Percentiles rank a stretch among this genome's conserved stretches.
Evolutionary conservation across 1,140 invertebrate species (phyloP).

Genomic region (Prorops nasuta): DNA sequence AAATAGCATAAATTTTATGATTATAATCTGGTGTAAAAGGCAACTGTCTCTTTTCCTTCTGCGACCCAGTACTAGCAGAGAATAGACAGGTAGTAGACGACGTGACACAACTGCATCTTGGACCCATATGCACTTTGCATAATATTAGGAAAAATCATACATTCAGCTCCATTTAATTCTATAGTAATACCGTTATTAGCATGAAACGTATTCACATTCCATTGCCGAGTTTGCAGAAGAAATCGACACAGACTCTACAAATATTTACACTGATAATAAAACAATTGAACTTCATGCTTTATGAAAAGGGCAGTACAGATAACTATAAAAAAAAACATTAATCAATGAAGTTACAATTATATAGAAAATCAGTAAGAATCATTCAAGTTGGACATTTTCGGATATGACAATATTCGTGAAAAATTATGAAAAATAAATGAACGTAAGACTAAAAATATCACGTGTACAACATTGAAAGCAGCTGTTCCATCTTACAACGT

Average conservation of each 20-base stretch:
- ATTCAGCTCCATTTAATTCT: neutral
- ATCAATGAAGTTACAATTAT: no score
- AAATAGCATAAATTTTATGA: no score
- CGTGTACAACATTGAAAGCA: no score
- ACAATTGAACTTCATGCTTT: neutral
- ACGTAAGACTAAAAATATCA: no score
- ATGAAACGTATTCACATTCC: slow-evolving; percentile 4
- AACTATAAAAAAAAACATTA: no score
- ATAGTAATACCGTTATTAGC: no score
- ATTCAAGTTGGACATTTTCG: no score
- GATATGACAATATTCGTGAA: no score
- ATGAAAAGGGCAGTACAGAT: neutral
- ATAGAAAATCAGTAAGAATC: no score
- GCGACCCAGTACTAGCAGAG: slow-evolving; percentile 35
- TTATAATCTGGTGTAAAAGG: no score
- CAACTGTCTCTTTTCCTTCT: slow-evolving; percentile 46
- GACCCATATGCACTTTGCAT: slow-evolving; percentile 49
- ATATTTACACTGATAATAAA: slow-evolving; percentile 2
- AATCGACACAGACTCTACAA: slow-evolving; percentile 37
- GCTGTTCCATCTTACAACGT: no score
- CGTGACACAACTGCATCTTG: slow-evolving; percentile 50
- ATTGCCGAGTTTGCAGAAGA: slow-evolving; percentile 43
- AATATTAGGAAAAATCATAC: slow-evolving; percentile 2
- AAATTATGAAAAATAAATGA: no score
- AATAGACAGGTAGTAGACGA: slow-evolving; percentile 34